Evolutionary conservation across 2,888 invertebrate genomes (phyloP), one percentile per base, ranked within the genome.

Genomic region (Synanthedon myopaeformis): DNA sequence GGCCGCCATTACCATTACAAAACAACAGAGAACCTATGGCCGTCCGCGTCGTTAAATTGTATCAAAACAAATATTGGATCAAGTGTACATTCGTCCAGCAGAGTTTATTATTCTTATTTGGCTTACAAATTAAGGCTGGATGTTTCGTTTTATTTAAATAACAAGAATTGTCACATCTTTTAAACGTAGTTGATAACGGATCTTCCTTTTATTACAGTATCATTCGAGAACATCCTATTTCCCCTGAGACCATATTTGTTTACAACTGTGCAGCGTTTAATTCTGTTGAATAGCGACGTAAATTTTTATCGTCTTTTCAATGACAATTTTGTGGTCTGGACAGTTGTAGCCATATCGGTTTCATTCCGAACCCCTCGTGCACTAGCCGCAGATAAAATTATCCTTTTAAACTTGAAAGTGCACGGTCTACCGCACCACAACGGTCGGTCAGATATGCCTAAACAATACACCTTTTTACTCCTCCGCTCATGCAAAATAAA

Each of bases 41-140:
- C 83, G 85, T 35, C 35, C 35, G 35, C 35, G 35, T 77, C 82
- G 74, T 65, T 76, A 79, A 76, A 76, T 79, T 82, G 80, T 81
- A 78, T 82, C 74, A 81, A 79, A 83, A 75, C 77, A 80, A 87
- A 87, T 86, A 87, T 87, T 87, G 74, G 65, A 68, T 66, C 87
- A 87, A 85, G 87, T 87, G 87, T 73, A 67, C 63, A 65, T 64
- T 64, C 61, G 87, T 86, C 87, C 87, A 82, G 81, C 78, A 62
- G 35, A 35, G 35, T 82, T 78, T 76, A 75, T 70, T 64, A 35
- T 73, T 69, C 64, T 63, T 79, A 72, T 84, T 83, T 79, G 72
- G 62, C 65, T 77, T 78, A 79, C 76, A 74, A 82, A 76, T 83
- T 84, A 83, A 84, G 82, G 81, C 78, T 76, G 76, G 74, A 82